Evolutionary conservation across 92 coral and sea anemone genomes (phyloP), one percentile per base, ranked within the genome.

Genomic region (Epizoanthus ramosus): DNA sequence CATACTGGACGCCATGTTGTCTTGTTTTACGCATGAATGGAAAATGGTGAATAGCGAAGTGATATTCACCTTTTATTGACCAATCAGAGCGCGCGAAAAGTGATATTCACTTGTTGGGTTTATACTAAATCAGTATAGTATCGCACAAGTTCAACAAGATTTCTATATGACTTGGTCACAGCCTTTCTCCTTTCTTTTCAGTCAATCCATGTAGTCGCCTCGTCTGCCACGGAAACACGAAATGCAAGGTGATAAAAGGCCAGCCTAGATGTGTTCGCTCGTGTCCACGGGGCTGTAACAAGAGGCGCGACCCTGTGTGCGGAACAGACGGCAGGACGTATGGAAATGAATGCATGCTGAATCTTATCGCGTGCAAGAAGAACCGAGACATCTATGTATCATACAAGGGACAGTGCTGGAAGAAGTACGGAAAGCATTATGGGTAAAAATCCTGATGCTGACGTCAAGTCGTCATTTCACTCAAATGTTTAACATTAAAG

Each of bases 301-400:
- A 17, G 28, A 37, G 6, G 54, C 3, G 17, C 6, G 21, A 17
- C 14, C 56, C 53, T 5, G 74, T 69, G 3, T 69, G 74, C 12
- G 74, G 74, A 8, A 33, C 57, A 53, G 74, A 39, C 23, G 74
- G 57, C n/a, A 50, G 57, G 43, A 41, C 56, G 25, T 69, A 69
- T 22, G 56, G 53, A 5, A 69, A 35, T 52, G 74, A 39, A 8
- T 69, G 74, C 74, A 37, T 16, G 74, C 74, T 69, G 24, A 10
- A 69, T 6, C 56, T 52, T 2, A 37, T 69, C 19, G 74, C 74
- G 5, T 69, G 74, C 74, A 69, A 41, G 54, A 39, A 69, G 15
- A 37, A 39, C 39, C 39, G 3, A 6, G 8, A 39, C 41, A 1
- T 64, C 18, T 15, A 22, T 5, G 41, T 24, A 33, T 64, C 69